phyloP scores from a whole-genome alignment of 2,797 vertebrate species.

The Catharus ustulatus region DNA sequence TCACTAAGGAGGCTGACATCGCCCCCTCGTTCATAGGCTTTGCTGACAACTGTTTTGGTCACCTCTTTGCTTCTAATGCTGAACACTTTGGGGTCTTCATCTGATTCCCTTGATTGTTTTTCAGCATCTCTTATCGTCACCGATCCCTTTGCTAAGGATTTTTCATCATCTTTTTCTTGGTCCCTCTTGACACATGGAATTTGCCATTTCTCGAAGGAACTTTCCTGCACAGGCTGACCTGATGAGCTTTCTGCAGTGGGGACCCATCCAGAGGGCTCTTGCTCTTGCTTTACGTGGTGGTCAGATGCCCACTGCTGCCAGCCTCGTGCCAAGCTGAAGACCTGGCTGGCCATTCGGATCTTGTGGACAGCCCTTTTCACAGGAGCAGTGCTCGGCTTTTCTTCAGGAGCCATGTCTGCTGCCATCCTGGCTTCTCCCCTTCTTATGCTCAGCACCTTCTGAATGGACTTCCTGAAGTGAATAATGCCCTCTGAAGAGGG shows the following conservation, averaged over 20 bases:
- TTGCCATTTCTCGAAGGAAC: neutral
- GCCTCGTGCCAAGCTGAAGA: slow-evolving; percentile 84
- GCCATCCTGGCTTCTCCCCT: slow-evolving; percentile 60
- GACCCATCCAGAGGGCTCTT: slow-evolving; percentile 88
- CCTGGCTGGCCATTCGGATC: slow-evolving; percentile 81
- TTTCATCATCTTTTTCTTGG: neutral
- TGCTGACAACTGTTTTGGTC: slow-evolving; percentile 84
- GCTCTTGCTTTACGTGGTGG: slow-evolving; percentile 83
- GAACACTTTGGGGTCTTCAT: slow-evolving; percentile 57
- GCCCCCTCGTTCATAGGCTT: slow-evolving; percentile 80
- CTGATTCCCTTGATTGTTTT: slow-evolving; percentile 4
- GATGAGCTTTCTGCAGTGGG: slow-evolving; percentile 54
- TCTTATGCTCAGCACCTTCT: slow-evolving; percentile 2
- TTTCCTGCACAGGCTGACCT: neutral
- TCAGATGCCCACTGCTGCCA: slow-evolving; percentile 93
- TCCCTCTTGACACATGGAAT: neutral
- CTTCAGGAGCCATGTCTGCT: slow-evolving; percentile 69
- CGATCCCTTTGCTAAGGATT: neutral
- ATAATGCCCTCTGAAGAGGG: neutral
- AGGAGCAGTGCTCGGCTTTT: slow-evolving; percentile 51
- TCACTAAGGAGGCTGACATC: slow-evolving; percentile 81
- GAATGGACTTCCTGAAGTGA: slow-evolving; percentile 11
- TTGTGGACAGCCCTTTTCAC: slow-evolving; percentile 85
- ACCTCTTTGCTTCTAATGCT: slow-evolving; percentile 86
- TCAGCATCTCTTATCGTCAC: neutral